A percentile compares a stretch with the other conserved stretches of the same genome.
These are phyloP conservation scores for Syngnathus rostellatus DNA, from an alignment of 2,797 vertebrate genomes.

Conservation along the genomic window DNA sequence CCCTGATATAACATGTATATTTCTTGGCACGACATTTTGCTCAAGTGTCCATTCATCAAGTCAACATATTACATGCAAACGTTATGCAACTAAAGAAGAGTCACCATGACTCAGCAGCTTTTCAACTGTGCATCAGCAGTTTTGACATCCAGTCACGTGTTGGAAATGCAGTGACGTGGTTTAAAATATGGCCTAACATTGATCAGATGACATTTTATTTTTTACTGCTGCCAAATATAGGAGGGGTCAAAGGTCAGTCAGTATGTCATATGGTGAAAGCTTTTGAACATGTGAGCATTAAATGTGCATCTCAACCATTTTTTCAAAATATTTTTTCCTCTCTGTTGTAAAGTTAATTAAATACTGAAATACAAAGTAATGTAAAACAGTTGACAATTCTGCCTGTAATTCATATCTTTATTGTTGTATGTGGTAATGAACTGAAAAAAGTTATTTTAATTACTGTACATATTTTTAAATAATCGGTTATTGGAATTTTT, in stretches of 20 bases:
- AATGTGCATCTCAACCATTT: too few species aligned
- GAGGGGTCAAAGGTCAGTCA: not conserved
- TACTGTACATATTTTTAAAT: too few species aligned
- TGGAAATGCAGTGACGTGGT: not conserved
- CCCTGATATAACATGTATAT: not conserved
- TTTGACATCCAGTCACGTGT: conserved; percentile 9
- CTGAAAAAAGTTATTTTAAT: too few species aligned
- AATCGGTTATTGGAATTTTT: too few species aligned
- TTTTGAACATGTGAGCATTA: too few species aligned
- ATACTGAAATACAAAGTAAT: too few species aligned
- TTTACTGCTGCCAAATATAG: not conserved
- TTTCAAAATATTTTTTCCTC: too few species aligned
- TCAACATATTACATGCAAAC: not conserved
- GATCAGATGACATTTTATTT: not conserved
- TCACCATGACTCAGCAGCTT: conserved; percentile 28
- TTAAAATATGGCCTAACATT: not conserved
- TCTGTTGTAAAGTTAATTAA: too few species aligned
- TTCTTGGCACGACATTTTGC: not conserved
- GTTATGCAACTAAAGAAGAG: not conserved
- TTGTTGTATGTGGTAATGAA: too few species aligned
- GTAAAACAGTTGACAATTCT: too few species aligned
- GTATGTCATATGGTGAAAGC: too few species aligned
- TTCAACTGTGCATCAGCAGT: conserved; percentile 30
- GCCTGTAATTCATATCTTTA: too few species aligned
- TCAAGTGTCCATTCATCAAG: not conserved